A percentile compares a stretch with the other conserved stretches of the same genome.
These are phyloP conservation scores for Tetropium fuscum DNA, from an alignment of 2,888 invertebrate species.

Conservation along the genomic window DNA sequence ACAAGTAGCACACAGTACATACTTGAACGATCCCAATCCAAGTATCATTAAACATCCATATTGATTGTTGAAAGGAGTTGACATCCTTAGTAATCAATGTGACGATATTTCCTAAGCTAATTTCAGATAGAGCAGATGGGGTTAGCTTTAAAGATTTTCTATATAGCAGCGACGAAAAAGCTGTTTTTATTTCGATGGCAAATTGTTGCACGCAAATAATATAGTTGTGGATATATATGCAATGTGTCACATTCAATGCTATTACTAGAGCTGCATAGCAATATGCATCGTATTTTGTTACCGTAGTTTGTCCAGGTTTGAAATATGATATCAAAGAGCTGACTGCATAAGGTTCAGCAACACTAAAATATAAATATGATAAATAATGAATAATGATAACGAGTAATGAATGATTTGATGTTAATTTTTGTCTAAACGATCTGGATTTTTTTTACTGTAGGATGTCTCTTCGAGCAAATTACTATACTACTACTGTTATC, in stretches of 20 bases:
- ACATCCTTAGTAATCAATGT: constrained; percentile 95
- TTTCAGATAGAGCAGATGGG: constrained; percentile 74
- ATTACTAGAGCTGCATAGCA: constrained; percentile 80
- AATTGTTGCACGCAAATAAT: constrained; percentile 74
- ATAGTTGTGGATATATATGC: constrained; percentile 78
- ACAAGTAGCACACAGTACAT: constrained; percentile 81
- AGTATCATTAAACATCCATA: constrained; percentile 89
- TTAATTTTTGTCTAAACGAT: too few relatives aligned
- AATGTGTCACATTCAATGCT: constrained; percentile 76
- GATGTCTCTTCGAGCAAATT: too few relatives aligned
- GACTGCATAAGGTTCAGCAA: constrained; percentile 51
- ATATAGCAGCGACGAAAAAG: constrained; percentile 85
- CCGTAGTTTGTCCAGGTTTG: constrained; percentile 45
- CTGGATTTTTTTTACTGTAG: too few relatives aligned
- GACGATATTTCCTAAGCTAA: constrained; percentile 79
- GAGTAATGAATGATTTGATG: too few relatives aligned
- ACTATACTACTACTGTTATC: too few relatives aligned
- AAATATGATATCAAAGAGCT: constrained; percentile 55
- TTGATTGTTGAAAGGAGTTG: constrained; percentile 87
- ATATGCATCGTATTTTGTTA: constrained; percentile 69
- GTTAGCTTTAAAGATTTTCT: constrained; percentile 70
- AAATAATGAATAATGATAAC: too few relatives aligned
- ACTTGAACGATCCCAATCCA: constrained; percentile 93
- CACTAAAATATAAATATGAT: constrained; percentile 52
- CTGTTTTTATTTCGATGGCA: constrained; percentile 87